Evolutionary conservation across 2,888 invertebrate genomes (phyloP), one percentile per base, ranked within the genome.

Genomic region (Luperina nickerlii): DNA sequence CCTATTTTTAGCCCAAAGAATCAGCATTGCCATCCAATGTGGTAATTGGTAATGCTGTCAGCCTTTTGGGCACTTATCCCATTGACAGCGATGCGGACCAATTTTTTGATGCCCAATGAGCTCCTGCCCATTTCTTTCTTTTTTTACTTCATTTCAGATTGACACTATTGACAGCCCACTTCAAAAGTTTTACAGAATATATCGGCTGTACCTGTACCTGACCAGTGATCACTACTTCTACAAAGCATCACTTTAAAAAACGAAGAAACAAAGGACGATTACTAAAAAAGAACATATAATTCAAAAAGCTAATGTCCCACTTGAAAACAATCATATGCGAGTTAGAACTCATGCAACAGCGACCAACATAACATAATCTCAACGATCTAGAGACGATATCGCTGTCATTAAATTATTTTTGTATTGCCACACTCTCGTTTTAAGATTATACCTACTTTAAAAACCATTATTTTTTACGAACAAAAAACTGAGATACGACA

Each of bases 351-450:
- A 86, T 78, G 74, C 71, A 70, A 86, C 86, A 81, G 84, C 79
- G 73, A 71, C 87, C 90, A 90, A 88, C 89, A 87, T 87, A 89
- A 86, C 85, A 87, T 92, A 92, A 92, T 92, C 90, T 91, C 89
- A 75, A 87, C 87, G 87, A 90, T 91, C 90, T 90, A 68, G 70
- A 85, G 86, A 84, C 85, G 69, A 90, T 93, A 92, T 92, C 90
- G 90, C 88, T 90, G 90, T 92, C 92, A 93, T 93, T 93, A 93
- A 88, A 93, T 92, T 90, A 91, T 93, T 93, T 92, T 92, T 90
- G 89, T 91, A 88, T 92, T 90, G 80, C 88, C 87, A 83, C 89
- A 88, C 91, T 90, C 87, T 87, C 83, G 85, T 87, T 81, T 83
- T 87, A 74, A 79, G 76, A 88, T 84, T 85, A 87, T 88, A 73